phyloP scores from a whole-genome alignment of 1,140 invertebrate species.

The Danaus plexippus region DNA sequence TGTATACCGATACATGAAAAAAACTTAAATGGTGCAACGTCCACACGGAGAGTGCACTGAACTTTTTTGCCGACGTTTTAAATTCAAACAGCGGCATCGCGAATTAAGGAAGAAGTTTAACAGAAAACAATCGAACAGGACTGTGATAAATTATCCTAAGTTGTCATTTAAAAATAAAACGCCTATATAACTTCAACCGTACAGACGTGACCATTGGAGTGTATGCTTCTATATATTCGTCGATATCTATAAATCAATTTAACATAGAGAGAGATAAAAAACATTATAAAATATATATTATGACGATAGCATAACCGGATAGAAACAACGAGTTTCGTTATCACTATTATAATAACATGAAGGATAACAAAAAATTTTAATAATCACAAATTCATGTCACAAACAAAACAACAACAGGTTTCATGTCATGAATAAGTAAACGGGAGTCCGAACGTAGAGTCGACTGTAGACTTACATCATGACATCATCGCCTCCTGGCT shows the following conservation, averaged over 20 bases:
- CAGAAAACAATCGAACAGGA: too few species aligned
- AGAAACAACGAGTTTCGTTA: constrained; percentile 14
- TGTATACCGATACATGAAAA: neutral
- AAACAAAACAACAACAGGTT: constrained; percentile 28
- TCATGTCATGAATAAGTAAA: constrained; percentile 27
- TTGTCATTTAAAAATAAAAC: too few species aligned
- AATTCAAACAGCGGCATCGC: too few species aligned
- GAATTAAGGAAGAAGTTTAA: too few species aligned
- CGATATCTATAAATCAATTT: too few species aligned
- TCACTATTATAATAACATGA: constrained; percentile 7
- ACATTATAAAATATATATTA: constrained; percentile 8
- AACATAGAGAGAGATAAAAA: too few species aligned
- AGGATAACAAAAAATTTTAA: constrained; percentile 2
- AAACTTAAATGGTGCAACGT: constrained; percentile 25
- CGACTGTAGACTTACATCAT: constrained; percentile 25
- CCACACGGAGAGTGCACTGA: constrained; percentile 44
- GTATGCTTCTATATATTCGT: too few species aligned
- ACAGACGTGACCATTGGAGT: too few species aligned
- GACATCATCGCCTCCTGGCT: constrained; percentile 39
- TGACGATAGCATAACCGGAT: constrained; percentile 14
- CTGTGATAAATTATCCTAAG: too few species aligned
- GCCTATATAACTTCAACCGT: too few species aligned
- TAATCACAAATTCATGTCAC: constrained; percentile 18
- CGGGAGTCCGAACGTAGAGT: constrained; percentile 22
- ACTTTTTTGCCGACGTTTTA: constrained; percentile 34